Evolutionary conservation across 2,888 invertebrate genomes (phyloP), one percentile per base, ranked within the genome.

Genomic region (Pyrrhia umbra): DNA sequence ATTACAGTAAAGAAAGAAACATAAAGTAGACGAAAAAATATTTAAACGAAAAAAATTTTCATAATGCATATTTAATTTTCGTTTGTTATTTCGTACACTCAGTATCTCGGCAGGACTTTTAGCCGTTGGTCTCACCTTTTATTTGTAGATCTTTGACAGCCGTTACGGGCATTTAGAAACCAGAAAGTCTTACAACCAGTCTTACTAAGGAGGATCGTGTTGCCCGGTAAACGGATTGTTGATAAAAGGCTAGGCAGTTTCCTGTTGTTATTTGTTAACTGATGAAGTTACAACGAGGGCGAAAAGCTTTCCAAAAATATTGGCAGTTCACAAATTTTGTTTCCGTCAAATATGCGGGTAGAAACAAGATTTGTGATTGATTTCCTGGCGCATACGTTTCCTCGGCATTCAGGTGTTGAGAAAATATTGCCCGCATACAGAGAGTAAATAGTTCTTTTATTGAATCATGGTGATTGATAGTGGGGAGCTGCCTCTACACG

Each of bases 351-450:
- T 84, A 80, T 85, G 85, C 81, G 81, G 82, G 81, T 79, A 75
- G 77, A 80, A 89, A 89, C 83, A 79, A 82, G 87, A 87, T 90
- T 90, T 90, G 88, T 86, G 90, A 90, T 89, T 90, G 90, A 90
- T 90, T 90, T 90, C 88, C 88, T 84, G 72, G 75, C 82, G 82
- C 85, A 85, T 88, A 85, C 82, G 80, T 82, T 85, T 75, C 61
- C 75, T 70, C 59, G 61, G 46, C 64, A 75, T 59, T 74, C 83
- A 84, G 82, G 80, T 83, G 84, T 75, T 69, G 64, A 76, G 74
- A 77, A 82, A 83, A 81, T 80, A 76, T 79, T 73, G 50, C 58
- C 55, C 45, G 54, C 69, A 75, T 60, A 72, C 68, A 60, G 40
- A 62, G 51, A 69, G 64, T 74, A 75, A 77, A 80, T 81, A 80